A percentile compares a stretch with the other conserved stretches of the same genome.
Evolutionary conservation across 2,888 invertebrate species (phyloP).

Genomic region (Biston stratarius): DNA sequence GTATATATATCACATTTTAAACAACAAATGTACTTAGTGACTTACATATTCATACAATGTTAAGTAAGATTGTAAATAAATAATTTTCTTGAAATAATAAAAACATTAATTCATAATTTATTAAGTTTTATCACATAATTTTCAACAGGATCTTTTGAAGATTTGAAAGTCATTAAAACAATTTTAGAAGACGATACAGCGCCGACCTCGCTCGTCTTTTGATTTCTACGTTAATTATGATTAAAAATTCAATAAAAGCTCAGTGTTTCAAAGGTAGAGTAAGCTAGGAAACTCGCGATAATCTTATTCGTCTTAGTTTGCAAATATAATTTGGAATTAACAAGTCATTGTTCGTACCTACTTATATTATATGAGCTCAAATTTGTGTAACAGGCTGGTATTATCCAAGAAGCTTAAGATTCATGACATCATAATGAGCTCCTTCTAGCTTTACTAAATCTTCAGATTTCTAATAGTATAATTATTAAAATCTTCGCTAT

Average conservation of each 20-base stretch:
- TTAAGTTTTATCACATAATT: neutral
- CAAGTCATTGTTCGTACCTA: neutral
- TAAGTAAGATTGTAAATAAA: no score
- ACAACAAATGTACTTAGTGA: no score
- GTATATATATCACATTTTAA: no score
- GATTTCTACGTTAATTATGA: slow-evolving; percentile 14
- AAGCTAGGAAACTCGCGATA: neutral
- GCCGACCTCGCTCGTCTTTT: neutral
- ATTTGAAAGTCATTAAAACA: neutral
- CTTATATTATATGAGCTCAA: slow-evolving; percentile 11
- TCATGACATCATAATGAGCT: neutral
- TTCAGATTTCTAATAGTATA: no score
- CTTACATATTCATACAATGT: no score
- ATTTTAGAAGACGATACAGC: neutral
- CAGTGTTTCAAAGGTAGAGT: neutral
- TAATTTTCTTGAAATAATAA: no score
- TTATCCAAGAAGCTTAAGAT: neutral
- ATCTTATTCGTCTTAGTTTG: slow-evolving; percentile 4
- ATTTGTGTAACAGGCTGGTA: slow-evolving; percentile 33
- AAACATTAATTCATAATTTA: no score
- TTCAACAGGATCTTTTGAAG: neutral
- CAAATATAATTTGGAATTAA: slow-evolving; percentile 5
- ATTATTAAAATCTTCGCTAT: no score
- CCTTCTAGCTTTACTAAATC: no score
- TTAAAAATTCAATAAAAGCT: slow-evolving; percentile 10